Evolutionary conservation across 1,140 invertebrate species (phyloP), one percentile per base, ranked within the genome.

Genomic region (Macrosteles quadrilineatus): DNA sequence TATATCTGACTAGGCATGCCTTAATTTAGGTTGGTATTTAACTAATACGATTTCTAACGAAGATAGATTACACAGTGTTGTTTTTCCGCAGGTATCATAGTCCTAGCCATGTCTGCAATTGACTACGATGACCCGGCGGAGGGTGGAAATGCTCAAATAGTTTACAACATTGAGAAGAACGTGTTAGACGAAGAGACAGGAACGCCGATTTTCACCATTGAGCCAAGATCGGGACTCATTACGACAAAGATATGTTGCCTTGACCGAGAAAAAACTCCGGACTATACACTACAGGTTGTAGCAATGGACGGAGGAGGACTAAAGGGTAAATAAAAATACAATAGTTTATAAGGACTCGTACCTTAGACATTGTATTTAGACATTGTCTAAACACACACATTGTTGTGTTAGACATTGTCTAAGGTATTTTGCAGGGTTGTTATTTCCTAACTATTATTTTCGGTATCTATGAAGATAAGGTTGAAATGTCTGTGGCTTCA

Each of bases 81-180:
- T 43, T 43, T 43, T 9, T 43, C 19, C 36, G 11, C 66, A 86
- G 86, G 85, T 73, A 96, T 95, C 90, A 92, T 97, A 14, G 95
- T 98, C n/a, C 97, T 97, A 95, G 98, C 94, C 2, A 97, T 97
- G 92, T 96, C 93, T 1, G 96, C 96, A 0, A 91, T 95, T 14
- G 96, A 98, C 81, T 97, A 97, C 76, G 96, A 98, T 77, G 96
- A 98, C 80, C 95, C 95, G 0, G 91, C 89, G 17, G 95, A 97
- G 83, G 93, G 92, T 32, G 93, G 91, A 19, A 96, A 97, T 80
- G 95, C 95, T 1, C 91, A 92, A 68, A 79, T 96, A 1, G 89
- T 93, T 47, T 96, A 96, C 78, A 95, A 94, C 2, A 96, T 98
- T 64, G 95, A 98, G 77, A 97, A 97, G 84, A 98, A 97, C 79